phyloP scores from a whole-genome alignment of 2,888 invertebrate genomes.

The Nipponacmea schrenckii region DNA sequence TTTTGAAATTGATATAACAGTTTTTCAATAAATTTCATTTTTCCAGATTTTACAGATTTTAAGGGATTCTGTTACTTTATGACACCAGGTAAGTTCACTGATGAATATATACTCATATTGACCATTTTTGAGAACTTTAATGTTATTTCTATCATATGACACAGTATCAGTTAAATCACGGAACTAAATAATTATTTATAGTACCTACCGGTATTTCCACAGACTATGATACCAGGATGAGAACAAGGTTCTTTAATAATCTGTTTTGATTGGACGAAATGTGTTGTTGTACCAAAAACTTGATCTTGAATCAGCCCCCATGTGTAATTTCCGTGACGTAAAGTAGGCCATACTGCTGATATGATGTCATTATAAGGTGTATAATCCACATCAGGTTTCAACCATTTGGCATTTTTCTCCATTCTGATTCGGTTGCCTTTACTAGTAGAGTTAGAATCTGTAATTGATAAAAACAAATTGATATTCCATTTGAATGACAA shows the following conservation, averaged over 20 bases:
- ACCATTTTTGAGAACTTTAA: no score
- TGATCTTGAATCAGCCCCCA: constrained; percentile 25
- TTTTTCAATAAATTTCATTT: no score
- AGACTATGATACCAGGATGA: neutral
- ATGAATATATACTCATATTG: no score
- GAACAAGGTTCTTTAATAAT: constrained; percentile 11
- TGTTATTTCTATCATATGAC: no score
- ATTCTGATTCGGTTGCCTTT: constrained; percentile 16
- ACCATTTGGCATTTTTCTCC: constrained; percentile 24
- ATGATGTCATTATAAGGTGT: constrained; percentile 31
- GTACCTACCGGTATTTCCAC: constrained; percentile 17
- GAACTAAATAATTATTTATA: no score
- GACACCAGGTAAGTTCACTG: no score
- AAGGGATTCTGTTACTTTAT: no score
- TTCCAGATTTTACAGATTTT: no score
- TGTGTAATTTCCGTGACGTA: constrained; percentile 24
- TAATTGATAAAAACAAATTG: neutral
- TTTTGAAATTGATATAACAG: no score
- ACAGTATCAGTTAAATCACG: no score
- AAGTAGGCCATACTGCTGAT: constrained; percentile 32
- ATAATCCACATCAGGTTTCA: constrained; percentile 29
- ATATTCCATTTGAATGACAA: no score
- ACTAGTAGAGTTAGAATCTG: neutral
- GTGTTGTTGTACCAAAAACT: neutral
- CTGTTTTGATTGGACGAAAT: neutral